Evolutionary conservation across 1,140 invertebrate genomes (phyloP).

Genomic region (Aphaenogaster floridana): DNA sequence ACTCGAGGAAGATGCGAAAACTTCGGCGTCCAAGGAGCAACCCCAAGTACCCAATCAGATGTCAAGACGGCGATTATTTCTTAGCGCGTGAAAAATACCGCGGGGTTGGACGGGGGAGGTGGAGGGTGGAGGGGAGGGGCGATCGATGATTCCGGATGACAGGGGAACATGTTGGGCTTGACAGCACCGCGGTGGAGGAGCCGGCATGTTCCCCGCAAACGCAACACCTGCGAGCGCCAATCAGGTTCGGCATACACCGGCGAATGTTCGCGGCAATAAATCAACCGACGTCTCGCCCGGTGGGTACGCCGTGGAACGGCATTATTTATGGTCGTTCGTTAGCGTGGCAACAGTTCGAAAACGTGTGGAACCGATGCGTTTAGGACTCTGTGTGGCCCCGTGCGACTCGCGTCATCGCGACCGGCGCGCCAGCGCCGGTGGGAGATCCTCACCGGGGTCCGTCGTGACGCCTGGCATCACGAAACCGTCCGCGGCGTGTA

Average conservation of each 20-base stretch:
- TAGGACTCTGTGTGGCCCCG: constrained; percentile 71
- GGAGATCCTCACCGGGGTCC: not conserved
- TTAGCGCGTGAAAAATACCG: constrained; percentile 55
- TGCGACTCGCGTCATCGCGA: constrained; percentile 70
- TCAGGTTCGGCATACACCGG: constrained; percentile 75
- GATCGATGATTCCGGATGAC: constrained; percentile 71
- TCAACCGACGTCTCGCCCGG: constrained; percentile 78
- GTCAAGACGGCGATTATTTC: constrained; percentile 52
- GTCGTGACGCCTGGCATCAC: constrained; percentile 11
- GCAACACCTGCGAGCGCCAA: constrained; percentile 81
- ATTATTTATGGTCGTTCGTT: constrained; percentile 82
- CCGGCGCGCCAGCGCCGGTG: not conserved
- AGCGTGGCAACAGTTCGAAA: constrained; percentile 77
- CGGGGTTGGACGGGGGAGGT: not conserved
- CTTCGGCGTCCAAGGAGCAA: not conserved
- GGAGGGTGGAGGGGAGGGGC: not conserved
- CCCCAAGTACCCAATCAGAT: constrained; percentile 18
- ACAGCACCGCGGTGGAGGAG: constrained; percentile 58
- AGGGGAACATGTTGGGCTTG: constrained; percentile 67
- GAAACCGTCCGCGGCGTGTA: constrained; percentile 36
- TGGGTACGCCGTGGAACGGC: constrained; percentile 63
- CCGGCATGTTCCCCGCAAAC: constrained; percentile 46
- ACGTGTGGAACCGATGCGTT: constrained; percentile 73
- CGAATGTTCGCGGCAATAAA: constrained; percentile 75
- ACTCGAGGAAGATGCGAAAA: not conserved